These are phyloP conservation scores for Gymnocephalus cernua DNA, from an alignment of 2,113 vertebrate species.

Conservation along the genomic window DNA sequence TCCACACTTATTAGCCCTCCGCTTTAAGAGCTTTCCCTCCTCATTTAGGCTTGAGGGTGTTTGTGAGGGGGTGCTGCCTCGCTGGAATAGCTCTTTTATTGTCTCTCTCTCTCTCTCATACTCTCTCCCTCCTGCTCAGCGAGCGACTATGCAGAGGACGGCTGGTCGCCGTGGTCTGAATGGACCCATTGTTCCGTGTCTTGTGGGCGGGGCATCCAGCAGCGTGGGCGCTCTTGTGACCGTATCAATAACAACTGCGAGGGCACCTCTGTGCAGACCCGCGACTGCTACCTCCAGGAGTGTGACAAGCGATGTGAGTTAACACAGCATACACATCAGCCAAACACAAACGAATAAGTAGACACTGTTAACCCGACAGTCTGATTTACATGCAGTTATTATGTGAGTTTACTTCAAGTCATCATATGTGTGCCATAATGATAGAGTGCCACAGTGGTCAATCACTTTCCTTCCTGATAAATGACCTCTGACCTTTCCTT, in stretches of 20 bases:
- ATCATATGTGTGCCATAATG: not conserved
- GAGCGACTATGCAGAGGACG: slow-evolving; percentile 95
- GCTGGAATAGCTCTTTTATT: slow-evolving; percentile 81
- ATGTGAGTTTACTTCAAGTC: not conserved
- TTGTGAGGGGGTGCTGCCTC: slow-evolving; percentile 56
- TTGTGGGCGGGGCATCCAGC: slow-evolving; percentile 97
- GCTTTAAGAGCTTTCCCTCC: slow-evolving; percentile 73
- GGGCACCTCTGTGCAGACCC: slow-evolving; percentile 98
- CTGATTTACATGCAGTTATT: not conserved
- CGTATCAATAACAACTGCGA: slow-evolving; percentile 98
- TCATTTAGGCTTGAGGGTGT: slow-evolving; percentile 60
- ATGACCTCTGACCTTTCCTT: slow-evolving; percentile 47
- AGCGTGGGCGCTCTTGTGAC: slow-evolving; percentile 97
- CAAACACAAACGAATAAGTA: not conserved
- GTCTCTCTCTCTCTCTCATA: slow-evolving; percentile 63
- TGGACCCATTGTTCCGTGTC: slow-evolving; percentile 98
- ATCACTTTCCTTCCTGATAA: slow-evolving; percentile 9
- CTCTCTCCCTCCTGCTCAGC: slow-evolving; percentile 81
- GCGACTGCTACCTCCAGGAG: slow-evolving; percentile 97
- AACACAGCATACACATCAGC: not conserved
- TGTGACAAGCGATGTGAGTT: slow-evolving; percentile 98
- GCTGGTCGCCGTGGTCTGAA: slow-evolving; percentile 99
- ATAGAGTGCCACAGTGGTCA: not conserved
- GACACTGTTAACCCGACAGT: not conserved
- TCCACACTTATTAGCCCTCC: slow-evolving; percentile 72